Conservation (phyloP, 2,797 vertebrate species). For the Microchirus variegatus region DNA sequence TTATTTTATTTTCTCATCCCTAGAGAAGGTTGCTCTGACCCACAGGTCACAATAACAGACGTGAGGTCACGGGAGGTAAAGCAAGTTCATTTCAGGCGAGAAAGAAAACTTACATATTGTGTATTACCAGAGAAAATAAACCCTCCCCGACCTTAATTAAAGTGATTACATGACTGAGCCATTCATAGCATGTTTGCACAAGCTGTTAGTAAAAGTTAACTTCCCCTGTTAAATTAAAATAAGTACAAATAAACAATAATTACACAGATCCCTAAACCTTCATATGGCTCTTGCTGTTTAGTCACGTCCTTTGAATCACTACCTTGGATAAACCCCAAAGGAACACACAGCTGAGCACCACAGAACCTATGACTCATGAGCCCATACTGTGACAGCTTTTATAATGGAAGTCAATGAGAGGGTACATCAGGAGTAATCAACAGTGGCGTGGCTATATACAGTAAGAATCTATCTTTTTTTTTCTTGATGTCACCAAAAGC, state of each 20-base stretch:
- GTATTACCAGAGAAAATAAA: slow-evolving; percentile 62
- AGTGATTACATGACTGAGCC: slow-evolving; percentile 68
- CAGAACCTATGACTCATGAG: slow-evolving; percentile 69
- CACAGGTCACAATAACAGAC: slow-evolving; percentile 26
- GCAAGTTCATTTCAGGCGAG: slow-evolving; percentile 52
- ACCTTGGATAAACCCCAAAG: slow-evolving; percentile 77
- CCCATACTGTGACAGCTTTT: slow-evolving; percentile 69
- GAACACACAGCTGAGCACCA: slow-evolving; percentile 60
- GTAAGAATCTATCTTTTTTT: slow-evolving; percentile 22
- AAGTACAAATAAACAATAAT: slow-evolving; percentile 84
- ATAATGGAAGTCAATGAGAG: slow-evolving; percentile 78
- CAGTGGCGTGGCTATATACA: slow-evolving; percentile 55
- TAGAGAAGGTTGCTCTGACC: slow-evolving; percentile 3
- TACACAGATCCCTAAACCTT: slow-evolving; percentile 69
- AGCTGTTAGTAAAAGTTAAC: slow-evolving; percentile 73
- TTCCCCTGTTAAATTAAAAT: slow-evolving; percentile 81
- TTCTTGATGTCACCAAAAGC: slow-evolving; percentile 17
- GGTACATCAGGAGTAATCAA: slow-evolving; percentile 68
- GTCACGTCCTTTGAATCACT: slow-evolving; percentile 79
- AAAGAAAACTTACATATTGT: slow-evolving; percentile 53
- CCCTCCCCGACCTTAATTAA: slow-evolving; percentile 62
- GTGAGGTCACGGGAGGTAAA: slow-evolving; percentile 58
- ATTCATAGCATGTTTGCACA: slow-evolving; percentile 69
- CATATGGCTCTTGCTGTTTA: slow-evolving; percentile 71
- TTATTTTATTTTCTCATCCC: slow-evolving; percentile 16